Base-by-base conservation (phyloP, 2,888 invertebrate genomes). In the Cyrtodaria siliqua region DNA sequence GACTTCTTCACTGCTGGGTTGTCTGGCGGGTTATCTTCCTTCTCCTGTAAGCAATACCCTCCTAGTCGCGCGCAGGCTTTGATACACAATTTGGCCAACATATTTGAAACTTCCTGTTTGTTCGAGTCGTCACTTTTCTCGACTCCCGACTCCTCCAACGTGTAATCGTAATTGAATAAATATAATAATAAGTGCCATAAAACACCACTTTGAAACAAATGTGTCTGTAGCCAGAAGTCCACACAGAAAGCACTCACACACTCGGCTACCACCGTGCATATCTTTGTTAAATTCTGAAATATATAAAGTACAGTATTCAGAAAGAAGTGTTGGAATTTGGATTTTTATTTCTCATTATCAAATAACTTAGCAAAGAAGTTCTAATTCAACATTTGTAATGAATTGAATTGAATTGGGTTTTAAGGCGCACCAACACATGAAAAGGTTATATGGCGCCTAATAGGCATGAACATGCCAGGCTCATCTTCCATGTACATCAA, bases 161-260 rank as follows among this genome's bases (percentile, higher is more conserved):
- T 99, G 93, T 96, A 99, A 94, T 99, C 99, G 93, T 98, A 99
- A 76, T 96, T 96, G 93, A 99, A 97, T 92, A 97, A 96, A 86
- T 97, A 96, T 0, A 97, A 95, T 44, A 99, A 93, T 61, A 99
- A 94, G 88, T 98, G 97, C 96, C 97, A 99, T 2, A 99, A 92
- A 0, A 96, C 97, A 9, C 99, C 99, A 1, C 93, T 89, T 76
- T 93, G 91, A 73, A 90, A 91, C 49, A 93, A 96, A 75, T 91
- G 88, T 9, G 92, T 92, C 93, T 99, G 98, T 27, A 99, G 95
- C 83, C 96, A 95, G 59, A 96, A 95, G 91, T 98, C 97, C n/a
- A 96, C 95, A 0, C 97, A 96, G 79, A 99, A 94, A 14, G 97
- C 97, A 47, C 96, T 96, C 33, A 97, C 95, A 87, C 99, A 97